phyloP scores from a whole-genome alignment of 2,113 vertebrate genomes.

The Crocuta crocuta region DNA sequence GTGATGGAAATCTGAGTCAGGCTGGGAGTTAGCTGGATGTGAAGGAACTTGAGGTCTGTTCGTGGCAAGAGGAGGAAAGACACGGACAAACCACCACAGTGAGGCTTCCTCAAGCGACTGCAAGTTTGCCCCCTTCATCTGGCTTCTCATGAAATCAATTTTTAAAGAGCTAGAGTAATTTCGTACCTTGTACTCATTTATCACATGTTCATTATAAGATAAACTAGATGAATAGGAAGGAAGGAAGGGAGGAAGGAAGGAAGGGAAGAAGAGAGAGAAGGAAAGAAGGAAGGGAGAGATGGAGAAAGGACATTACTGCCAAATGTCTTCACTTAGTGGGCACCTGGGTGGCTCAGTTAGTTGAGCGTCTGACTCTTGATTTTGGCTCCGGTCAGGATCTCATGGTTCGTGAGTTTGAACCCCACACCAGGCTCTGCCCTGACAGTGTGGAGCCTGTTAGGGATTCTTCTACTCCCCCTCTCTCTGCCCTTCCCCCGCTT shows the following conservation, averaged over 20 bases:
- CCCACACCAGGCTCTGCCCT: too few relatives aligned
- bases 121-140: neutral
- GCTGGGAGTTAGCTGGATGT: neutral
- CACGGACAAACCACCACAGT: neutral
- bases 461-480: too few relatives aligned
- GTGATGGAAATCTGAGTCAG: neutral
- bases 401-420: too few relatives aligned
- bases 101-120: neutral
- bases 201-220: neutral
- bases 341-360: too few relatives aligned
- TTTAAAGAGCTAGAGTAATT: neutral
- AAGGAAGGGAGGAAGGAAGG: fast-evolving
- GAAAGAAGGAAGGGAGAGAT: neutral
- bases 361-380: too few relatives aligned
- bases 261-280: neutral
- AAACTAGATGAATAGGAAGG: neutral
- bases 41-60: neutral
- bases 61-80: too few relatives aligned
- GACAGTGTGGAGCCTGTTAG: too few relatives aligned
- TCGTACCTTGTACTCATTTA: neutral
- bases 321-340: neutral
- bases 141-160: neutral
- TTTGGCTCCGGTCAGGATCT: too few relatives aligned
- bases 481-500: too few relatives aligned
- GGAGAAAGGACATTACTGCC: neutral